Evolutionary conservation across 2,888 invertebrate species (phyloP).

Genomic region (Phaonia tiefii): DNA sequence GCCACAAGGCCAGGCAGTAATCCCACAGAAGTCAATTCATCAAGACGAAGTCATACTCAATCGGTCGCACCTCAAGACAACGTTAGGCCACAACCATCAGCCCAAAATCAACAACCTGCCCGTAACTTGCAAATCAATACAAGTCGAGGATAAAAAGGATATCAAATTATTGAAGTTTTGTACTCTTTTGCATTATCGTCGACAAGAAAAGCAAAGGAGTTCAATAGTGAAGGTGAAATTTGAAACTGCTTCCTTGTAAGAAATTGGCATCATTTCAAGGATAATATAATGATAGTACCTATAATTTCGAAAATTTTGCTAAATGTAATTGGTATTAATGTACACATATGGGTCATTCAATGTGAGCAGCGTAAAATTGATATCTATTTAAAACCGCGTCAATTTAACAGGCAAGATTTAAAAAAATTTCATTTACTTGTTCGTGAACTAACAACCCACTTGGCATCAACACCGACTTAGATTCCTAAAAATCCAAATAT

Average conservation of each 20-base stretch:
- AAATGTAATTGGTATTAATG: too few species aligned
- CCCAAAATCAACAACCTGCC: constrained; percentile 59
- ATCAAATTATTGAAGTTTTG: constrained; percentile 79
- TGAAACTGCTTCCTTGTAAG: constrained; percentile 23
- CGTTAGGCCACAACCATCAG: constrained; percentile 51
- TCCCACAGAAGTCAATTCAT: constrained; percentile 19
- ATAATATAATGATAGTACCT: too few species aligned
- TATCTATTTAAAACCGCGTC: too few species aligned
- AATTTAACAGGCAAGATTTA: too few species aligned
- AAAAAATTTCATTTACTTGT: too few species aligned
- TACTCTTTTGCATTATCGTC: constrained; percentile 78
- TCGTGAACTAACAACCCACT: too few species aligned
- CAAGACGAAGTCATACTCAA: constrained; percentile 42
- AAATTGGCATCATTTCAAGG: constrained; percentile 18
- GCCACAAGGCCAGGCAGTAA: not conserved
- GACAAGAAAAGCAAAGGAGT: constrained; percentile 54
- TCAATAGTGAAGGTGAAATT: constrained; percentile 43
- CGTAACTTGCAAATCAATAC: constrained; percentile 68
- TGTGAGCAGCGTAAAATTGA: too few species aligned
- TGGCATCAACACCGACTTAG: too few species aligned
- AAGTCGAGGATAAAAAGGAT: constrained; percentile 77
- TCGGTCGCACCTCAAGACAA: constrained; percentile 52
- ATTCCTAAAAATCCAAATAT: too few species aligned
- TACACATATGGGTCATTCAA: constrained; percentile 16
- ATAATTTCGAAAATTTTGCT: too few species aligned